Base-by-base conservation (phyloP, 2,113 vertebrate genomes). In the Mesembrinibis cayennensis region DNA sequence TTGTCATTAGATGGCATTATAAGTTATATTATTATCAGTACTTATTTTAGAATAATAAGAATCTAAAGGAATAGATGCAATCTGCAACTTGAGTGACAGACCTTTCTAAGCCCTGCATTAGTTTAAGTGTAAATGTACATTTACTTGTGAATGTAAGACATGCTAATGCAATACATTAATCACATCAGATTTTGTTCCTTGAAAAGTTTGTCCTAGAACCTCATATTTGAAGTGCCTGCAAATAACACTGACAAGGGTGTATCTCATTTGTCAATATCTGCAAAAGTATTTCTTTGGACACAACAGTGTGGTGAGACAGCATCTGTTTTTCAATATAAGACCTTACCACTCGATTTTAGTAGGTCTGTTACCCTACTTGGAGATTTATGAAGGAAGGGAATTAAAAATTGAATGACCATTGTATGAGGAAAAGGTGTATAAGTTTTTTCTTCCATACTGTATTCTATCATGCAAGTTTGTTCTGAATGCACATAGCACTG, bases 1-100 rank as follows among this genome's bases (percentile, higher is more conserved):
- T 55, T 80, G 29, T 66, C 7, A 74, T 42, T 42, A 21, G 6
- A 42, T 65, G 21, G 9, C 52, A 61, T 45, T 73, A 47, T 55
- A 78, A 58, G 16, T 47, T 15, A 38, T 11, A 3, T 22, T 61
- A 69, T 36, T 52, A 18, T 63, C 18, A n/a, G 5, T 44, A 56
- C 3, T 32, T 90, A 26, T 63, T 59, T 53, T 59, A 55, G 16
- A 36, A 66, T 71, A 74, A 44, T 70, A 74, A 45, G 29, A 27
- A 63, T 63, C 44, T 63, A 63, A 56, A 71, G 29, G 44, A 52
- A 52, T 10, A 77, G 12, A 14, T 5, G 2, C 22, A 53, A 6
- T 50, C 25, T 71, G 6, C 23, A 81, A 3, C 11, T 1, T 1
- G 14, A 1, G 3, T 2, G 1, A 53, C 15, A 56, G 45, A 74